phyloP scores from a whole-genome alignment of 2,888 invertebrate species.

The Lagria hirta region DNA sequence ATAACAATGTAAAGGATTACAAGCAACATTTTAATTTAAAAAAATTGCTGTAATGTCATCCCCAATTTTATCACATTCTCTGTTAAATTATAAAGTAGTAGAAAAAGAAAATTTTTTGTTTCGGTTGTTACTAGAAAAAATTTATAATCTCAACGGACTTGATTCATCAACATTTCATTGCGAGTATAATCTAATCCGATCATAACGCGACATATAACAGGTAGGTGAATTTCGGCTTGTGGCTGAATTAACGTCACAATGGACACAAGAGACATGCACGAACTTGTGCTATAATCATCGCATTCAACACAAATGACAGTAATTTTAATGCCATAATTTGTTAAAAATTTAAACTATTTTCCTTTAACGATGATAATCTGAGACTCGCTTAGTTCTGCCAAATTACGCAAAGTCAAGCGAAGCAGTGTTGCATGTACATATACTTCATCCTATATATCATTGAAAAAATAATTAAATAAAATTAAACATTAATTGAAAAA shows the following conservation, averaged over 20 bases:
- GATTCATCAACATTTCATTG: constrained; percentile 2
- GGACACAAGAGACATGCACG: constrained; percentile 5
- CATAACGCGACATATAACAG: constrained; percentile 18
- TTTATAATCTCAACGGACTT: constrained; percentile 3
- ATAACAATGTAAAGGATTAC: constrained; percentile 26
- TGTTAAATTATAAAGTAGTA: constrained; percentile 17
- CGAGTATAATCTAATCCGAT: constrained; percentile 2
- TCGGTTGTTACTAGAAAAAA: constrained; percentile 1
- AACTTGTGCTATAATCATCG: too few relatives aligned
- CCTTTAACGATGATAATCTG: too few relatives aligned
- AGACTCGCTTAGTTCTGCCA: too few relatives aligned
- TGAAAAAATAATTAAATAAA: too few relatives aligned
- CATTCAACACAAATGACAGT: too few relatives aligned
- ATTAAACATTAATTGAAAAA: too few relatives aligned
- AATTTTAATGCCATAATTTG: too few relatives aligned
- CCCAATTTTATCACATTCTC: constrained; percentile 16
- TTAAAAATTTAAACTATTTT: too few relatives aligned
- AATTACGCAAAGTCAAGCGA: too few relatives aligned
- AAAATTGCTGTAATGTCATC: constrained; percentile 21
- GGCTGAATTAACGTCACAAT: constrained; percentile 12
- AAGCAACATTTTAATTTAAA: constrained; percentile 21
- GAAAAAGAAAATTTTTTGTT: too few relatives aligned
- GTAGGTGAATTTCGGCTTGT: constrained; percentile 7
- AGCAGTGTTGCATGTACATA: too few relatives aligned
- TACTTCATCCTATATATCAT: too few relatives aligned